A percentile compares a stretch with the other conserved stretches of the same genome.
Conservation (phyloP, 2,113 vertebrate species). For the Tragelaphus imberbis region DNA sequence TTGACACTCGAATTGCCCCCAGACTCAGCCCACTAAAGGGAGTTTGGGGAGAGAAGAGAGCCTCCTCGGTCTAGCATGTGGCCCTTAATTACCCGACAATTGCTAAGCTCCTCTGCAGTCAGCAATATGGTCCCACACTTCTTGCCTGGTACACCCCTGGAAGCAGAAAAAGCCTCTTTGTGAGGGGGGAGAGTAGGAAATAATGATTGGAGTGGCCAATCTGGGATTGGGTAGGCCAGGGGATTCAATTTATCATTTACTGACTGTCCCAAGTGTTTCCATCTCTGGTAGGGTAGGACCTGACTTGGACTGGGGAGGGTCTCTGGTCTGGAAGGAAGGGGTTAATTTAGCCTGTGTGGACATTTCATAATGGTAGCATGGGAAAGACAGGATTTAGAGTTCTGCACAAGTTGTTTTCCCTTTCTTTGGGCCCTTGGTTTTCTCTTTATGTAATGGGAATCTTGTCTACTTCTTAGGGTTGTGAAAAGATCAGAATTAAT, state of each 20-base stretch:
- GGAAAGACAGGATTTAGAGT: background rate
- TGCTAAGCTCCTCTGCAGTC: constrained; percentile 87
- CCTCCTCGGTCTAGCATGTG: background rate
- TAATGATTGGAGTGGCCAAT: background rate
- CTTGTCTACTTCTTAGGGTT: background rate
- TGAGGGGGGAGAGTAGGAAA: background rate
- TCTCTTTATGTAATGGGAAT: background rate
- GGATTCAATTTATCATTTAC: background rate
- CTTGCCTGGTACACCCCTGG: constrained; percentile 86
- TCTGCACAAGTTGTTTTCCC: background rate
- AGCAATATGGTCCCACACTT: constrained; percentile 85
- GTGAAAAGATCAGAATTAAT: background rate
- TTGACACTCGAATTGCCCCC: background rate
- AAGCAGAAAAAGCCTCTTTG: constrained; percentile 36
- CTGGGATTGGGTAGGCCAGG: background rate
- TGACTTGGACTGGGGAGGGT: background rate
- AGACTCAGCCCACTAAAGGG: background rate
- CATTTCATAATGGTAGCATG: background rate
- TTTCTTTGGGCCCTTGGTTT: background rate
- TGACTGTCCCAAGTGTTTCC: background rate
- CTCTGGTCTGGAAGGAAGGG: background rate
- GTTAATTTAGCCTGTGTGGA: background rate
- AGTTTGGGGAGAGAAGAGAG: background rate
- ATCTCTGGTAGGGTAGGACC: background rate
- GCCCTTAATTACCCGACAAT: constrained; percentile 83